These are phyloP conservation scores for Drosophila maculinotata DNA, from an alignment of 2,888 invertebrate genomes.

Conservation along the genomic window DNA sequence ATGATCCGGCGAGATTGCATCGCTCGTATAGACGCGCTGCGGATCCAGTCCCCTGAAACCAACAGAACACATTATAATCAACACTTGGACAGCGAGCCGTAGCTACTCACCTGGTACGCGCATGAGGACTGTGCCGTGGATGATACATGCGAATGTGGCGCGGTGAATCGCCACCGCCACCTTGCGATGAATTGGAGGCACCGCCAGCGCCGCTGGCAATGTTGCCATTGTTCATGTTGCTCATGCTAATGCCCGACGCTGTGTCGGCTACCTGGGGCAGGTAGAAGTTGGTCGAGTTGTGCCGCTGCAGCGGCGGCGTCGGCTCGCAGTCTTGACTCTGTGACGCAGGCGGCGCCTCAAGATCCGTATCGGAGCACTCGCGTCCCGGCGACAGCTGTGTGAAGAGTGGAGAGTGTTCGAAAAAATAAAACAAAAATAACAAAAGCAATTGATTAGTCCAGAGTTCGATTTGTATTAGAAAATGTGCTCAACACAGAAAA, in stretches of 20 bases:
- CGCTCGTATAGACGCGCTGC: slow-evolving; percentile 87
- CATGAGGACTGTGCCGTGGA: slow-evolving; percentile 91
- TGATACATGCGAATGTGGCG: slow-evolving; percentile 85
- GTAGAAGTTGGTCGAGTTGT: slow-evolving; percentile 95
- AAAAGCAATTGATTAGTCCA: slow-evolving; percentile 26
- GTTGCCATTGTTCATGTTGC: slow-evolving; percentile 65
- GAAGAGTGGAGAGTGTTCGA: slow-evolving; percentile 1
- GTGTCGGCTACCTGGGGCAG: slow-evolving; percentile 88
- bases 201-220: slow-evolving; percentile 67
- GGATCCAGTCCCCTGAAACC: slow-evolving; percentile 87
- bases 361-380: slow-evolving; percentile 92
- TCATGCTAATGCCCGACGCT: slow-evolving; percentile 47
- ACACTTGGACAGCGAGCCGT: not conserved
- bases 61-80: not conserved
- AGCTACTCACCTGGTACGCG: slow-evolving; percentile 88
- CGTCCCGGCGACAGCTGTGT: slow-evolving; percentile 93
- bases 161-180: slow-evolving; percentile 86
- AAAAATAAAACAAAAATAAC: not conserved
- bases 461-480: not conserved
- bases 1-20: slow-evolving; percentile 88
- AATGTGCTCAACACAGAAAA: slow-evolving; percentile 29
- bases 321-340: slow-evolving; percentile 97
- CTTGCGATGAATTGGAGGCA: slow-evolving; percentile 42
- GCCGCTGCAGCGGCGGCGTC: slow-evolving; percentile 94
- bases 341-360: slow-evolving; percentile 95